Evolutionary conservation across 2,113 vertebrate genomes (phyloP).

Genomic region (Drymodes brunneopygia): DNA sequence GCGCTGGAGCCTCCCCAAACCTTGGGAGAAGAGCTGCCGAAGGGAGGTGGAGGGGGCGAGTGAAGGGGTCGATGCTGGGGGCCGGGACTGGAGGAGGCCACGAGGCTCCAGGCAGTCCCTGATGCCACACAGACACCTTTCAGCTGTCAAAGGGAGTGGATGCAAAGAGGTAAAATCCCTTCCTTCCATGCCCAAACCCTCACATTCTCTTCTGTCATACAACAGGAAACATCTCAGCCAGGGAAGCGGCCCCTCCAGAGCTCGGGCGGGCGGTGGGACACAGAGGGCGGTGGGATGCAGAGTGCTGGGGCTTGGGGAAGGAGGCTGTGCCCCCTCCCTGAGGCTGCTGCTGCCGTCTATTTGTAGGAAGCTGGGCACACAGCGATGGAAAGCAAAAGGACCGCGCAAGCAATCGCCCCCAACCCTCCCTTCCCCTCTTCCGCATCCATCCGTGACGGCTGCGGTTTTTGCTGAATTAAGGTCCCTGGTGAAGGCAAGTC

Average conservation of each 20-base stretch:
- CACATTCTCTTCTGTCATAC: neutral
- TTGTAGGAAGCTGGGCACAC: neutral
- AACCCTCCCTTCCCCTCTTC: neutral
- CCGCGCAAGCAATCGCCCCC: accelerated
- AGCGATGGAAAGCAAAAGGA: neutral
- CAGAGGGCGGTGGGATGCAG: accelerated
- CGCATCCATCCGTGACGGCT: neutral
- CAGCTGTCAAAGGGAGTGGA: neutral
- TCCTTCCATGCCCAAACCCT: neutral
- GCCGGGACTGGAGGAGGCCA: neutral
- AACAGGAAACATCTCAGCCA: neutral
- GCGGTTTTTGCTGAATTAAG: neutral
- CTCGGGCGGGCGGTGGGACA: accelerated
- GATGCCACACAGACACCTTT: neutral
- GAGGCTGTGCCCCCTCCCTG: neutral
- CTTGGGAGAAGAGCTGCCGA: neutral
- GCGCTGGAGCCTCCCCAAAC: neutral
- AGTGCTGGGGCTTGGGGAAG: neutral
- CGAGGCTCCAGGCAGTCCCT: neutral
- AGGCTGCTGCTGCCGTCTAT: accelerated
- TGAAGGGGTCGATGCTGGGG: neutral
- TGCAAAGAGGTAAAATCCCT: neutral
- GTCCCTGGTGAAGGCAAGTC: neutral
- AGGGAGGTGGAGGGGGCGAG: neutral
- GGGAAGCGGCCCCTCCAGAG: accelerated